Evolutionary conservation across 2,888 invertebrate genomes (phyloP).

Genomic region (Abrostola tripartita): DNA sequence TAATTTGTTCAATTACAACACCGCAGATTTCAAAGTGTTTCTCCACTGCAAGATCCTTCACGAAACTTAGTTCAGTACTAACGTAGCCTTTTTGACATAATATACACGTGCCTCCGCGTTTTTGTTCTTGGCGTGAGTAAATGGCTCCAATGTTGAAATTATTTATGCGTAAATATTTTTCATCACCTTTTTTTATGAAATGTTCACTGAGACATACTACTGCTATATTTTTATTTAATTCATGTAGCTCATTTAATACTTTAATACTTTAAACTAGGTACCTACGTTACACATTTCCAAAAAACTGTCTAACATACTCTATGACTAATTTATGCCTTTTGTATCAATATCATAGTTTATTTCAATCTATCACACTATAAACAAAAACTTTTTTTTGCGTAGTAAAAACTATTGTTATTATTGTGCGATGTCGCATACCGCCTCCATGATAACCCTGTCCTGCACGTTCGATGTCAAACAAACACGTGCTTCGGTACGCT

Average conservation of each 20-base stretch:
- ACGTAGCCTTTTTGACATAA: conserved; percentile 6
- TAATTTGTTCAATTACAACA: conserved; percentile 1
- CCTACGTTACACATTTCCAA: no score
- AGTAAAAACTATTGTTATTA: conserved; percentile 19
- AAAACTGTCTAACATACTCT: no score
- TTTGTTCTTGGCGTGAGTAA: conserved; percentile 4
- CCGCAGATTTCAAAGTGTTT: conserved; percentile 13
- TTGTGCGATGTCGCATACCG: conserved; percentile 27
- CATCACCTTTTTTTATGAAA: conserved; percentile 5
- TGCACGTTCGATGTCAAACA: conserved; percentile 51
- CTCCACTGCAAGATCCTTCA: conserved; percentile 1
- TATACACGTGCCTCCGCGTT: conserved; percentile 15
- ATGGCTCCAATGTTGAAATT: conserved; percentile 2
- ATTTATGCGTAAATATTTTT: conserved; percentile 1
- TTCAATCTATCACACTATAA: no score
- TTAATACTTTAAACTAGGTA: no score
- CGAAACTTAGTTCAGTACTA: conserved; percentile 4
- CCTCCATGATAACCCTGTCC: conserved; percentile 45
- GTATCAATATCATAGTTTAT: no score
- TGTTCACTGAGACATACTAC: conserved; percentile 10
- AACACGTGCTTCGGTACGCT: conserved; percentile 54
- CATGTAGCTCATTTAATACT: conserved; percentile 6
- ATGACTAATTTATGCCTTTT: no score
- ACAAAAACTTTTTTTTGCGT: neutral
- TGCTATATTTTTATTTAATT: conserved; percentile 4